Percentiles rank a stretch among this genome's conserved stretches.
Conservation (phyloP, 2,797 vertebrate genomes). For the Steatocranus sp. region DNA sequence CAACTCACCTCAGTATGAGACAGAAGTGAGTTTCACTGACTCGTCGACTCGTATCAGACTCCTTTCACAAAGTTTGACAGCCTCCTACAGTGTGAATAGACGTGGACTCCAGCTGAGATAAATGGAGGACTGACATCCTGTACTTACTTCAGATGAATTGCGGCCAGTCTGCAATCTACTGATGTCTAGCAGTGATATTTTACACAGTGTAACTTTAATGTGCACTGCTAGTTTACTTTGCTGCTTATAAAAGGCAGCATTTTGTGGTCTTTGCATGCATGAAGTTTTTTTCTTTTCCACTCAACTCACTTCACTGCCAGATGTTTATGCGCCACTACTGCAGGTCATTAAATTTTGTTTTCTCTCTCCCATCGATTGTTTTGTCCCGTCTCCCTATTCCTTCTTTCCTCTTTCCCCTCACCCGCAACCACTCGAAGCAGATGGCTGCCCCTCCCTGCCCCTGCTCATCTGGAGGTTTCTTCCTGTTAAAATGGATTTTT, state of each 20-base stretch:
- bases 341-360: not conserved
- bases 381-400: not conserved
- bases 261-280: not conserved
- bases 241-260: not conserved
- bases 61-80: not conserved
- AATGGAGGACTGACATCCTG: not conserved
- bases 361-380: not conserved
- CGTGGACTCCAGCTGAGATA: not conserved
- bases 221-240: not conserved
- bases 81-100: not conserved
- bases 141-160: not conserved
- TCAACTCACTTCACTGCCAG: not conserved
- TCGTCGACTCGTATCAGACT: not conserved
- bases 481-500: not conserved
- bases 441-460: not conserved
- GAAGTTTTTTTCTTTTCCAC: not conserved
- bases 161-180: not conserved
- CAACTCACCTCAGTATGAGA: not conserved
- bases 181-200: not conserved
- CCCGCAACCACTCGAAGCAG: not conserved
- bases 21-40: not conserved
- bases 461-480: not conserved
- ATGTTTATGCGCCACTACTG: not conserved
- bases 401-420: not conserved
- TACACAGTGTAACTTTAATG: not conserved